These are phyloP conservation scores for Agonopterix arenella DNA, from an alignment of 2,888 invertebrate species.

Conservation along the genomic window DNA sequence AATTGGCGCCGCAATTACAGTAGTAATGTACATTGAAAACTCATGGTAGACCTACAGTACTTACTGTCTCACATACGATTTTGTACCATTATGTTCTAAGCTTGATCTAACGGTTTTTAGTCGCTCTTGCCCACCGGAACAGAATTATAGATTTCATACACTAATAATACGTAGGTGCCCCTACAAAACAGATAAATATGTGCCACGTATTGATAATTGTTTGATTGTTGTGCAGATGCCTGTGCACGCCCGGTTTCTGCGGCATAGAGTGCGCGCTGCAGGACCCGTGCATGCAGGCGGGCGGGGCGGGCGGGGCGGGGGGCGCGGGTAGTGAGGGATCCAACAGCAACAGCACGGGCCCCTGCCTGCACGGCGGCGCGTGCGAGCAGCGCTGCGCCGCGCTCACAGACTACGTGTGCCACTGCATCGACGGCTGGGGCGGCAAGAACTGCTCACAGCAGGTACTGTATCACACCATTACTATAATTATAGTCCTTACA, in stretches of 20 bases:
- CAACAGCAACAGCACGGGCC: conserved; percentile 46
- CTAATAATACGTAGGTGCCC: neutral
- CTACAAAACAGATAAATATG: neutral
- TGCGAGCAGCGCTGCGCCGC: conserved; percentile 83
- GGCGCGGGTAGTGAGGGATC: conserved; percentile 6
- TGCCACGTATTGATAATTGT: neutral
- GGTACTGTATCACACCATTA: conserved; percentile 45
- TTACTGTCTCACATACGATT: too few species aligned
- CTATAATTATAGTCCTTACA: neutral
- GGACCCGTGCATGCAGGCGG: conserved; percentile 80
- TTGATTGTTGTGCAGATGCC: conserved; percentile 51
- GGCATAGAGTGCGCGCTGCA: conserved; percentile 84
- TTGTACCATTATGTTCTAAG: too few species aligned
- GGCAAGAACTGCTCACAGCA: conserved; percentile 86
- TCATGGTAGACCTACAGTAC: too few species aligned
- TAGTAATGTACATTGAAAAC: too few species aligned
- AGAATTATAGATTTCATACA: too few species aligned
- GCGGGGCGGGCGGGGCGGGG: conserved; percentile 1
- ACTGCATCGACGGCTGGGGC: conserved; percentile 81
- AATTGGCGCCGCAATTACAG: too few species aligned
- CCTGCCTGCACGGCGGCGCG: conserved; percentile 83
- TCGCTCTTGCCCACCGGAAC: too few species aligned
- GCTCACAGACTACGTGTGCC: conserved; percentile 80
- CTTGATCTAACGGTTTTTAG: too few species aligned
- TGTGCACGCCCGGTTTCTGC: conserved; percentile 80